Percentiles rank a stretch among this genome's conserved stretches.
phyloP scores from a whole-genome alignment of 2,797 vertebrate genomes.

The Acanthopagrus latus region DNA sequence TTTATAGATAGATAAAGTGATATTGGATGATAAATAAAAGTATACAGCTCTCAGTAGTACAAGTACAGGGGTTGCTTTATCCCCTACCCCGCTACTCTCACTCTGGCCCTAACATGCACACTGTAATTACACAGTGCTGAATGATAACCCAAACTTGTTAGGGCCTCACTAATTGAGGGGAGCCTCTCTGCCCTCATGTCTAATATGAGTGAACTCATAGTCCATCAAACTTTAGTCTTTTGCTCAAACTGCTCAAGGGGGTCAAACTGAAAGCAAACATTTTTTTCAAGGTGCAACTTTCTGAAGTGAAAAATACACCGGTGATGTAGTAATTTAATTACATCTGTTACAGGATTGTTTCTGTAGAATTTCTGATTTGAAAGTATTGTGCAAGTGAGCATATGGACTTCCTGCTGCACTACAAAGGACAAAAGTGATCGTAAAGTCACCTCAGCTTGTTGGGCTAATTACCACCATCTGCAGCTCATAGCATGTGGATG shows the following conservation, averaged over 20 bases:
- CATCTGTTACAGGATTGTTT: background rate
- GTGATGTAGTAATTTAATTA: background rate
- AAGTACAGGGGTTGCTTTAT: background rate
- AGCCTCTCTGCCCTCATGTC: background rate
- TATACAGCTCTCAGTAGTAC: background rate
- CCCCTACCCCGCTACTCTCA: background rate
- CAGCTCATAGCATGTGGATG: constrained; percentile 7
- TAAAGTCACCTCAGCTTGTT: constrained; percentile 37
- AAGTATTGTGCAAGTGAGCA: background rate
- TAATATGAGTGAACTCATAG: constrained; percentile 3
- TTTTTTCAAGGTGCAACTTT: background rate
- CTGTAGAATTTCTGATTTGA: background rate
- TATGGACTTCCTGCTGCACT: background rate
- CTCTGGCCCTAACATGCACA: too few species aligned
- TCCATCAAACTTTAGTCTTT: constrained; percentile 8
- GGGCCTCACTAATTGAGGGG: constrained; percentile 4
- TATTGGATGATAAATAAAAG: background rate
- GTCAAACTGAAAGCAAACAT: constrained; percentile 1
- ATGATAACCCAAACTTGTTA: constrained; percentile 1
- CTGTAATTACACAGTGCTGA: constrained; percentile 9
- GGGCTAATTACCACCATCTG: constrained; percentile 49
- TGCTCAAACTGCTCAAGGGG: background rate
- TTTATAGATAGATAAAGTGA: background rate
- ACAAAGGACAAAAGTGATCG: constrained; percentile 2
- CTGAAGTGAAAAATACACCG: background rate